Percentiles rank a stretch among this genome's conserved stretches.
Evolutionary conservation across 2,113 vertebrate species (phyloP).

Genomic region (Eonycteris spelaea): DNA sequence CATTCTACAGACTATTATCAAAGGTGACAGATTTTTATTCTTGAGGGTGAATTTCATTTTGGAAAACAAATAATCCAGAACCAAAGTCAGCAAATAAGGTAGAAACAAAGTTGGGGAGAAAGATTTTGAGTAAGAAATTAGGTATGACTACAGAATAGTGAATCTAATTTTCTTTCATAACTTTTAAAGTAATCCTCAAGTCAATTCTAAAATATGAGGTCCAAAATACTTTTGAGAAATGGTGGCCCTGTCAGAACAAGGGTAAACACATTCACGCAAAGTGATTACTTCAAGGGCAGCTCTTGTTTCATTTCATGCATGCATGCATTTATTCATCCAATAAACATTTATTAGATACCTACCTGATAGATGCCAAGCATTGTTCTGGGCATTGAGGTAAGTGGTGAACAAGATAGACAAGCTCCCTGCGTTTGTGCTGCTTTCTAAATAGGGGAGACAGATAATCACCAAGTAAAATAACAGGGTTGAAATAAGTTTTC

Average conservation of each 20-base stretch:
- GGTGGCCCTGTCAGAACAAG: not conserved
- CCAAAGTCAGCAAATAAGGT: not conserved
- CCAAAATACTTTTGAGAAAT: not conserved
- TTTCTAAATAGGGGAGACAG: not conserved
- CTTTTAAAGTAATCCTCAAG: not conserved
- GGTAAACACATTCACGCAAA: not conserved
- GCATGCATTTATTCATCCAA: not conserved
- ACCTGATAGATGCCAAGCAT: not conserved
- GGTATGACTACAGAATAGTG: not conserved
- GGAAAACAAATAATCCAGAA: constrained; percentile 4
- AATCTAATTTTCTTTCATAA: constrained; percentile 18
- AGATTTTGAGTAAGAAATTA: not conserved
- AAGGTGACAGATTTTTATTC: not conserved
- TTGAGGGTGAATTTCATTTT: not conserved
- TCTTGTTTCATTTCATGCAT: not conserved
- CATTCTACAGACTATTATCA: not conserved
- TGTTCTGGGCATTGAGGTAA: not conserved
- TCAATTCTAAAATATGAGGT: not conserved
- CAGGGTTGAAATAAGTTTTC: not conserved
- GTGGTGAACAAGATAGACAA: not conserved
- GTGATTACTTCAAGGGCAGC: not conserved
- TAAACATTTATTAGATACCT: not conserved
- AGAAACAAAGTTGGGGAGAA: not conserved
- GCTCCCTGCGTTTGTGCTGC: not conserved
- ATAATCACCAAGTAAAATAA: not conserved